A percentile compares a stretch with the other conserved stretches of the same genome.
Conservation (phyloP, 2,113 vertebrate genomes). For the Dascyllus trimaculatus region DNA sequence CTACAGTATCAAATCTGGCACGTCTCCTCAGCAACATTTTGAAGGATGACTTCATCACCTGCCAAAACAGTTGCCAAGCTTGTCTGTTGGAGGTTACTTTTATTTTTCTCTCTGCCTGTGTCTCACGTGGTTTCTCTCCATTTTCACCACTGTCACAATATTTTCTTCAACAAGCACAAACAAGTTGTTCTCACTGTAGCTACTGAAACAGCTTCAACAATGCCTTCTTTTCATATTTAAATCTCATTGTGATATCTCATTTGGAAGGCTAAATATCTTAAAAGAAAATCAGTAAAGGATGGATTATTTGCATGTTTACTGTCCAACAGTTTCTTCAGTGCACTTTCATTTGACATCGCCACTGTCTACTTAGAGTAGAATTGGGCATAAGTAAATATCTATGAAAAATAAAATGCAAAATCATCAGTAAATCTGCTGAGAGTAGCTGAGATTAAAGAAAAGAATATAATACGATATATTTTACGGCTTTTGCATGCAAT, state of each 20-base stretch:
- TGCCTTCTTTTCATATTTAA: neutral
- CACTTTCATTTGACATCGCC: too few relatives aligned
- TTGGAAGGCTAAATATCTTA: neutral
- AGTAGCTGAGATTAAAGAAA: neutral
- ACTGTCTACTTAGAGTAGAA: too few relatives aligned
- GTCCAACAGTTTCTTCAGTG: too few relatives aligned
- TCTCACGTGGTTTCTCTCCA: neutral
- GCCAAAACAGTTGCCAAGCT: conserved; percentile 8
- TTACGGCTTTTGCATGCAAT: too few relatives aligned
- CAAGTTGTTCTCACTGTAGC: neutral
- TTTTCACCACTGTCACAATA: neutral
- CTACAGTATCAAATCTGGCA: conserved; percentile 15
- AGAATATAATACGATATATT: too few relatives aligned
- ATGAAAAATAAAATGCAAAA: too few relatives aligned
- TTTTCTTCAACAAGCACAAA: neutral
- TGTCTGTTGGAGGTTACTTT: conserved; percentile 12
- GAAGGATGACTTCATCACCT: neutral
- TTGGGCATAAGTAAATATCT: too few relatives aligned
- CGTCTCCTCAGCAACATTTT: neutral
- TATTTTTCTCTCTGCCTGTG: neutral
- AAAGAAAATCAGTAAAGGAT: neutral
- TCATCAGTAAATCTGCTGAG: neutral
- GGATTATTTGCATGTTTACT: neutral
- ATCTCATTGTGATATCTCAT: neutral
- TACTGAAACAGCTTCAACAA: neutral